phyloP scores from a whole-genome alignment of 1,140 invertebrate genomes.

The Monochamus saltuarius region DNA sequence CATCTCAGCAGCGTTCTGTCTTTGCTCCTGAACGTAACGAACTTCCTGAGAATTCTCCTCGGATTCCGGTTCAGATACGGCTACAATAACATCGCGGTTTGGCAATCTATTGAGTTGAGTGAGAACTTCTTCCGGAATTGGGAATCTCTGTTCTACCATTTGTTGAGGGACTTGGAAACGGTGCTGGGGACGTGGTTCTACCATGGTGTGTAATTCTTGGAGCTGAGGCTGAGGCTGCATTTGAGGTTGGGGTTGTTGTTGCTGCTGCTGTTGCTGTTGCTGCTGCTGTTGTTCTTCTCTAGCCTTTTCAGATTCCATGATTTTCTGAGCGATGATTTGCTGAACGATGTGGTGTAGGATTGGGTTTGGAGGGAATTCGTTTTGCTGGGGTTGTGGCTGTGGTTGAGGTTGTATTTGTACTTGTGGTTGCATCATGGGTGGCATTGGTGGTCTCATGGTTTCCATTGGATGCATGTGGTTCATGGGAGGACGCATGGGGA shows the following conservation, averaged over 20 bases:
- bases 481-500: constrained; percentile 7
- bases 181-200: constrained; percentile 20
- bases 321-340: constrained; percentile 49
- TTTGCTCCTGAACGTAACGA: constrained; percentile 39
- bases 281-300: constrained; percentile 19
- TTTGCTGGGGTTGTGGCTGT: constrained; percentile 18
- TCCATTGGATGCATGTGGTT: constrained; percentile 35
- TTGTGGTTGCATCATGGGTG: constrained; percentile 31
- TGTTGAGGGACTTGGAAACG: constrained; percentile 42
- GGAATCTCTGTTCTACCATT: constrained; percentile 52
- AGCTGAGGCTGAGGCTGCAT: constrained; percentile 24
- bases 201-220: constrained; percentile 8
- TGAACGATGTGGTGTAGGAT: constrained; percentile 50
- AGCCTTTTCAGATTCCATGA: constrained; percentile 43
- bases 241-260: constrained; percentile 20
- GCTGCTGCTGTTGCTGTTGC: constrained; percentile 17
- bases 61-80: constrained; percentile 41
- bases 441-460: constrained; percentile 45
- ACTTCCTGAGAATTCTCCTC: constrained; percentile 36
- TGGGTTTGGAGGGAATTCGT: constrained; percentile 39
- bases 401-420: constrained; percentile 20
- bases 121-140: constrained; percentile 62
- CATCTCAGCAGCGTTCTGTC: constrained; percentile 52
- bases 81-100: constrained; percentile 49
- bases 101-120: constrained; percentile 55